Base-by-base conservation (phyloP, 2,797 vertebrate genomes). In the Anableps anableps region DNA sequence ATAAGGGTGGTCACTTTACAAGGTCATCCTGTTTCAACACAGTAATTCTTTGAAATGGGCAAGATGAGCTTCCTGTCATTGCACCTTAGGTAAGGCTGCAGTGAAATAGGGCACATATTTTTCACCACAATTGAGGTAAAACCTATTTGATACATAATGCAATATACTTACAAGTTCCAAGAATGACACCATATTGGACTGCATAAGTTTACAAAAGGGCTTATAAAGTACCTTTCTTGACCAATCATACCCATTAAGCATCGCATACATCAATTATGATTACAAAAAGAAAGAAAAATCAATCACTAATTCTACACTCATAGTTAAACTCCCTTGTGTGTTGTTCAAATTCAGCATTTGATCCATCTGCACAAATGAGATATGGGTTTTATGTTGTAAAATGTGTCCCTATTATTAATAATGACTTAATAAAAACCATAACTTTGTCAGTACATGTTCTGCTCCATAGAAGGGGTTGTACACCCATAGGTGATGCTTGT, bases 171-270 rank as follows among this genome's bases (percentile, higher is more conserved):
- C 38, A 31, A 75, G n/a, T 47, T 14, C 38, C 38, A 70, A n/a
- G 4, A 75, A n/a, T 17, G 23, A 11, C 53, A 43, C 45, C 29
- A 23, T 62, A 13, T 45, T 47, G 41, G 4, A 34, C 7, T 43
- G 38, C 43, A 41, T 43, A 43, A 1, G 41, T 62, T 31, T 62
- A 8, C 17, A 13, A 31, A 75, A 75, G 41, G 41, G n/a, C 36
- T 47, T 45, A 58, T 26, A 29, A 53, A 74, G 72, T 53, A 74
- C 72, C n/a, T 51, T 51, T 34, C n/a, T 45, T n/a, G 26, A 60
- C 26, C 9, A 7, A 29, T 74, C 9, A 43, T 13, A 43, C 13
- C 34, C 16, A 75, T 41, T 75, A 38, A 75, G 38, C n/a, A 2
- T 6, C 26, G 58, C 50, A 2, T 7, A 58, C 26, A 2, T 74